Base-by-base conservation (phyloP, 2,797 vertebrate species). In the Sphenodon punctatus region DNA sequence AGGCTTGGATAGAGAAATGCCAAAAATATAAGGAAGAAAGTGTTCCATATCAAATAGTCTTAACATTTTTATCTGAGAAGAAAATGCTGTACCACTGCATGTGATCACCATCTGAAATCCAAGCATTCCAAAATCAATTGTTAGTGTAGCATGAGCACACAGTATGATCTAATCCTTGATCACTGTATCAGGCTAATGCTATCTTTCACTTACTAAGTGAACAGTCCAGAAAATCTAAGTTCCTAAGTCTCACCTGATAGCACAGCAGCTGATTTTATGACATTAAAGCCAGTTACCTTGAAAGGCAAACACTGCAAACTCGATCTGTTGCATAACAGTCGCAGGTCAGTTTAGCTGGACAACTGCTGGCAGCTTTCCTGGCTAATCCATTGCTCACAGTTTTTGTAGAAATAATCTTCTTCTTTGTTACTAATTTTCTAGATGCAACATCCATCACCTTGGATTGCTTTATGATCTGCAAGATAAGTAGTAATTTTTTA, bases 271-370 rank as follows among this genome's bases (percentile, higher is more conserved):
- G 80, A 80, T 81, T 95, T 89, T 87, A 88, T 16, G 85, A 58
- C 43, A 69, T 65, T 56, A 87, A 75, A 92, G 83, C 71, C 88
- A 71, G 71, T 95, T 95, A 99, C 98, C 98, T 98, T 89, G 97
- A 97, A 95, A 99, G 94, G 93, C 99, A 99, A 95, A 98, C 75
- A 83, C 96, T 98, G 96, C 99, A 99, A 89, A 99, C 95, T 39
- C 96, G 96, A 74, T 98, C 97, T 1, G 97, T 98, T 86, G 95
- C 95, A 4, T 96, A 98, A 93, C 99, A 99, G 95, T 95, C 96
- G 91, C 99, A 99, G 85, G 94, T 96, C 90, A 96, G 88, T 51
- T 78, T 91, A 61, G 90, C 59, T 32, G 91, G 95, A 75, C 93
- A 96, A 6, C 95, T 85, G 42, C 90, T 82, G 60, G 88, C 39